Evolutionary conservation across 53 echinoderm and acorn worm species (phyloP), one percentile per base, ranked within the genome.

Genomic region (Astropecten irregularis): DNA sequence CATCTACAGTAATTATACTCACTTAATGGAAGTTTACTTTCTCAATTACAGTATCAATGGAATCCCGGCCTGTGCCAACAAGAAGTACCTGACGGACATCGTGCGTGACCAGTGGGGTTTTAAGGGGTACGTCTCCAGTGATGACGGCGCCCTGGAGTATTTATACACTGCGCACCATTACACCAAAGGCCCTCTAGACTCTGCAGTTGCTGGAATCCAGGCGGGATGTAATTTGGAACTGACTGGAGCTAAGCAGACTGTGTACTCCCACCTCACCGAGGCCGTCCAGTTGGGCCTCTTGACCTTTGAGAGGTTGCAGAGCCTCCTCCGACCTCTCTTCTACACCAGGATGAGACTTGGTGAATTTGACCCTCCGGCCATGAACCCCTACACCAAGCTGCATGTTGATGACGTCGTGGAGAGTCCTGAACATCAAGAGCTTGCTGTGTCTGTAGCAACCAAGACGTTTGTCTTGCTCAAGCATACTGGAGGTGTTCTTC

Each of bases 291-390:
- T 50, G 30, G 82, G 76, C 36, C 46, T 58, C 28, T 36, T 90
- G 18, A 82, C 27, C 25, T 16, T 71, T 64, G 47, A 66, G 25
- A 23, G 48, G 21, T 16, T 90, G 6, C 23, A 31, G 29, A 40
- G 54, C 7, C 28, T 72, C 3, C 57, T 66, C 34, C 36, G 55
- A 35, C 87, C 87, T 0, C 72, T 87, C 1, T 87, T 91, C 63
- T 91, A 87, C 68, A 87, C 87, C 59, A 59, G 91, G n/a, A 68
- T 91, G 69, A 63, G 91, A 46, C 68, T 91, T 2, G 91, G 91
- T 16, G 87, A 87, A 68, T 91, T 90, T 76, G 91, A 91, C 83
- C 91, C 91, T 10, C 63, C 66, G 9, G 36, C 53, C 26, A 83
- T 73, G 87, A 91, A 91, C 71, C 87, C 91, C 4, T 87, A 87